phyloP scores from a whole-genome alignment of 2,797 vertebrate genomes.

The Valencia hispanica region DNA sequence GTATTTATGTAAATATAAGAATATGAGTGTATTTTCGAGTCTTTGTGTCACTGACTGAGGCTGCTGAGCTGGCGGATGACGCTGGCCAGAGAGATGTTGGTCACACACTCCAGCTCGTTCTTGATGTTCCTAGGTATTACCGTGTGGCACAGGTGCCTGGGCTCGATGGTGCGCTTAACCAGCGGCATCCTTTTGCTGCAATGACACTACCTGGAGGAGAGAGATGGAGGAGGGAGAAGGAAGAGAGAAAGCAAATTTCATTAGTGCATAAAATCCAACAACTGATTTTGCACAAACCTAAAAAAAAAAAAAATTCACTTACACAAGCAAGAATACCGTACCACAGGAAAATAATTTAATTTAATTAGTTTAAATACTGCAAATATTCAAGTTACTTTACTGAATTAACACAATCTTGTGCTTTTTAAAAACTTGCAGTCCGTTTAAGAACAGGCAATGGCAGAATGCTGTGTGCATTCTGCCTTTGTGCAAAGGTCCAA shows the following conservation, averaged over 20 bases:
- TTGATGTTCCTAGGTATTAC: slow-evolving; percentile 94
- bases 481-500: no score
- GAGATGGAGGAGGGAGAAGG: slow-evolving; percentile 62
- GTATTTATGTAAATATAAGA: neutral
- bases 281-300: slow-evolving; percentile 10
- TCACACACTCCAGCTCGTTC: slow-evolving; percentile 98
- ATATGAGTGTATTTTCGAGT: slow-evolving; percentile 10
- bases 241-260: neutral
- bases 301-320: neutral
- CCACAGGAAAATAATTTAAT: slow-evolving; percentile 6
- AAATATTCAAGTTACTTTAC: slow-evolving; percentile 34
- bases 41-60: slow-evolving; percentile 88
- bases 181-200: slow-evolving; percentile 89
- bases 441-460: no score
- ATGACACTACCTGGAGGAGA: slow-evolving; percentile 64
- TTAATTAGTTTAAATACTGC: slow-evolving; percentile 34
- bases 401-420: slow-evolving; percentile 26
- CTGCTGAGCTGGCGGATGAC: slow-evolving; percentile 99
- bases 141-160: slow-evolving; percentile 97
- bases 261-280: slow-evolving; percentile 13
- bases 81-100: slow-evolving; percentile 97
- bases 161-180: slow-evolving; percentile 98
- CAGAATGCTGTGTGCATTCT: no score
- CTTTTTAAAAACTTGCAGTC: slow-evolving; percentile 32
- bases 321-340: slow-evolving; percentile 8